Percentiles rank a stretch among this genome's conserved stretches.
Evolutionary conservation across 2,797 vertebrate genomes (phyloP).

Genomic region (Delichon dasypus): DNA sequence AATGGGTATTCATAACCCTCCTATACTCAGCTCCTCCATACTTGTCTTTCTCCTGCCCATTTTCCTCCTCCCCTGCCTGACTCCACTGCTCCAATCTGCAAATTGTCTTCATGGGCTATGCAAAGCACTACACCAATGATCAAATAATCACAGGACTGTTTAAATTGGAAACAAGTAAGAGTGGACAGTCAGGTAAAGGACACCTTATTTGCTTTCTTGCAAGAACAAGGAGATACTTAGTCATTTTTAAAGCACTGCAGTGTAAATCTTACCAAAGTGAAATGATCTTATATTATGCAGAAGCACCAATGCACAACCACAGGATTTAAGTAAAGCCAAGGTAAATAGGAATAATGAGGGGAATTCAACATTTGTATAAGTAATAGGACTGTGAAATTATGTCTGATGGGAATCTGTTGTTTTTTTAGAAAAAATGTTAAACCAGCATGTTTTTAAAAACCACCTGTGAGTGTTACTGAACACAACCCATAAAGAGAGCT

Average conservation of each 20-base stretch:
- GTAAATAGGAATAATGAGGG: constrained; percentile 62
- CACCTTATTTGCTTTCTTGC: constrained; percentile 43
- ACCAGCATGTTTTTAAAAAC: constrained; percentile 46
- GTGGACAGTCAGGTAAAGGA: constrained; percentile 19
- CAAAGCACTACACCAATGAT: background rate
- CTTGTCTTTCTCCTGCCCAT: background rate
- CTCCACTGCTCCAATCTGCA: background rate
- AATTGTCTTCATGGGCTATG: background rate
- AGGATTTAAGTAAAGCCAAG: constrained; percentile 62
- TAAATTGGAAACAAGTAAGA: constrained; percentile 30
- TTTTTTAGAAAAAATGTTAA: constrained; percentile 23
- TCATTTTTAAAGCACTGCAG: constrained; percentile 20
- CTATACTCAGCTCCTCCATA: background rate
- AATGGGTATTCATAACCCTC: background rate
- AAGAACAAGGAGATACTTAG: constrained; percentile 45
- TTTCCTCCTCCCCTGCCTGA: background rate
- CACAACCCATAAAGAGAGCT: background rate
- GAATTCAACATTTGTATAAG: constrained; percentile 57
- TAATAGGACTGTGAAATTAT: constrained; percentile 53
- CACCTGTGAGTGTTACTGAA: background rate
- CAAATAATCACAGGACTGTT: constrained; percentile 21
- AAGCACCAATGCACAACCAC: constrained; percentile 50
- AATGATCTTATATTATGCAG: constrained; percentile 54
- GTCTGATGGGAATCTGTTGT: constrained; percentile 56
- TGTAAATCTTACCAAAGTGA: constrained; percentile 49